These are phyloP conservation scores for Drosophila serrata DNA, from an alignment of 1,140 invertebrate genomes.

Conservation along the genomic window DNA sequence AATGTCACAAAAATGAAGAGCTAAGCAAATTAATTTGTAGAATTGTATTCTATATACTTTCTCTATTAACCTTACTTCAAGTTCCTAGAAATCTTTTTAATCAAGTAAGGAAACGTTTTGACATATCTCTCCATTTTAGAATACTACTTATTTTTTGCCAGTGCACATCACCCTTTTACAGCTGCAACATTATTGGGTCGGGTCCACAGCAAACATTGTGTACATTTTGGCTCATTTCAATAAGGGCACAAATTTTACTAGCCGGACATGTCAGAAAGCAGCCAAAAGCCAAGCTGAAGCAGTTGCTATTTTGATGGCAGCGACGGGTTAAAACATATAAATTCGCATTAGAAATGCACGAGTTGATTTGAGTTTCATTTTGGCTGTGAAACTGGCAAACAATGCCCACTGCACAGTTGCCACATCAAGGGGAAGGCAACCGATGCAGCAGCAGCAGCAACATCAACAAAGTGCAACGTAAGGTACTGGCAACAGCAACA, in stretches of 20 bases:
- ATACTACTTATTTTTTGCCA: not conserved
- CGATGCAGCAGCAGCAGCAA: not conserved
- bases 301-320: slow-evolving; percentile 41
- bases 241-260: slow-evolving; percentile 74
- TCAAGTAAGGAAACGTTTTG: too few species aligned
- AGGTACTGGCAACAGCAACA: slow-evolving; percentile 44
- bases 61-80: not conserved
- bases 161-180: slow-evolving; percentile 24
- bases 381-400: slow-evolving; percentile 74
- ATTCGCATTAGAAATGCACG: slow-evolving; percentile 84
- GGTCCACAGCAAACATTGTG: slow-evolving; percentile 63
- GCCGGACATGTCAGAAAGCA: slow-evolving; percentile 68
- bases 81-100: not conserved
- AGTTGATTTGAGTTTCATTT: slow-evolving; percentile 84
- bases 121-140: not conserved
- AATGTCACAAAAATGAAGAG: not conserved
- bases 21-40: not conserved
- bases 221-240: slow-evolving; percentile 80
- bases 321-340: slow-evolving; percentile 71
- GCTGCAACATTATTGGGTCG: slow-evolving; percentile 44
- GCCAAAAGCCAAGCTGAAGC: slow-evolving; percentile 1
- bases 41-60: not conserved
- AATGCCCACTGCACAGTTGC: slow-evolving; percentile 65
- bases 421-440: slow-evolving; percentile 18
- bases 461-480: slow-evolving; percentile 52